Evolutionary conservation across 1,140 invertebrate species (phyloP), one percentile per base, ranked within the genome.

Genomic region (Drosophila arizonae): DNA sequence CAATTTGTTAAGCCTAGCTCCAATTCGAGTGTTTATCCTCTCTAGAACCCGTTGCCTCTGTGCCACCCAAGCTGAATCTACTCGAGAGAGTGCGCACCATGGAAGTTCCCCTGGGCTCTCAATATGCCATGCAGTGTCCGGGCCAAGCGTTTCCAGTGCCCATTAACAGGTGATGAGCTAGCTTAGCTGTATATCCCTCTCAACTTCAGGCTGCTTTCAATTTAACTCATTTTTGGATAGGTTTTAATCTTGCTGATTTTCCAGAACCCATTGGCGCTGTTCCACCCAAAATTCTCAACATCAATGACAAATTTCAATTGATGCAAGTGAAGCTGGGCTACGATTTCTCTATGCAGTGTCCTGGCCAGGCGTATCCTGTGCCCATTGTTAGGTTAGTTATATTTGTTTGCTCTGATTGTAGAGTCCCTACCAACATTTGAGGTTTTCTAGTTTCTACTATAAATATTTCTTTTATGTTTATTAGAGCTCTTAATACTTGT

Each of bases 251-350:
- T 9, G 21, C 39, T 1, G 3, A 17, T 8, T 4, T 85, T 92
- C 56, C 93, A 95, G 95, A 96, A 92, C 95, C 95, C 13, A 93
- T 95, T 86, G 94, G 95, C 87, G 95, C 93, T 76, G 94, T 94
- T 77, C 93, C 94, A 48, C 95, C 95, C 26, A 95, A 94, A 91
- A 93, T 95, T 61, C 92, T 92, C 52, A 92, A 92, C 55, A 74
- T 91, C 4, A 81, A 90, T 76, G 90, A 91, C n/a, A 90, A 90
- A 89, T 95, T 95, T 48, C 94, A 94, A 66, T 93, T 82, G 50
- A 67, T 88, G 72, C 87, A 90, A 72, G 67, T 89, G 94, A 72
- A 94, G 95, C 86, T 93, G 94, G 57, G 62, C 5, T 91, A 94
- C 93, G 93, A 94, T 93, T 87, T 93, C 57, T 87, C 92, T 92